Percentiles rank a stretch among this genome's conserved stretches.
Evolutionary conservation across 2,888 invertebrate genomes (phyloP).

Genomic region (Troglohyphantes excavatus): DNA sequence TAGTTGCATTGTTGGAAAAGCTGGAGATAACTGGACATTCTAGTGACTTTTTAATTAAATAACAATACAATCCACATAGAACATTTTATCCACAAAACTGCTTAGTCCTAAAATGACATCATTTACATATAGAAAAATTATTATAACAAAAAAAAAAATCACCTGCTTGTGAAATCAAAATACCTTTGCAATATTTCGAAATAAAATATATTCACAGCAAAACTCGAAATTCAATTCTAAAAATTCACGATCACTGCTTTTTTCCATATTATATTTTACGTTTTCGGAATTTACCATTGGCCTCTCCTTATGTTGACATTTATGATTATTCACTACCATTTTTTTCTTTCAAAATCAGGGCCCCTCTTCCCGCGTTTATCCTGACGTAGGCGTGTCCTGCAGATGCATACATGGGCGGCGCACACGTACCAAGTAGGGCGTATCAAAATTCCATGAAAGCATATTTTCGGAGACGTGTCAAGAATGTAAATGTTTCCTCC

Average conservation of each 20-base stretch:
- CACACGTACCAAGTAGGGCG: not conserved
- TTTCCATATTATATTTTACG: slow-evolving; percentile 1
- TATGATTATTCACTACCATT: slow-evolving; percentile 42
- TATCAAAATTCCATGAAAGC: slow-evolving; percentile 22
- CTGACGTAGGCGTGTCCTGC: not conserved
- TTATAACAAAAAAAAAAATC: no score
- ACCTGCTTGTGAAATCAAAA: no score
- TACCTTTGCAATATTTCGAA: not conserved
- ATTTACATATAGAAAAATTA: no score
- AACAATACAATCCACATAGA: no score
- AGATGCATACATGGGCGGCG: not conserved
- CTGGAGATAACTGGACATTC: no score
- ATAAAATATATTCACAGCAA: not conserved
- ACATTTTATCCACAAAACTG: no score
- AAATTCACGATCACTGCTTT: not conserved
- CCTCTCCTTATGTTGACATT: slow-evolving; percentile 12
- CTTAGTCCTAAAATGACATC: no score
- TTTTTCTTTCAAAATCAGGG: slow-evolving; percentile 21
- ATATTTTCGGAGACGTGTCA: slow-evolving; percentile 28
- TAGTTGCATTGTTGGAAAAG: no score
- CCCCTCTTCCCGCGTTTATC: not conserved
- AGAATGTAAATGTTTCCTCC: slow-evolving; percentile 33
- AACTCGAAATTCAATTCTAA: not conserved
- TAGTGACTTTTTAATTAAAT: no score
- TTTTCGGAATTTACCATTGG: slow-evolving; percentile 17